Base-by-base conservation (phyloP, 2,113 vertebrate genomes). In the Pygoscelis antarcticus region DNA sequence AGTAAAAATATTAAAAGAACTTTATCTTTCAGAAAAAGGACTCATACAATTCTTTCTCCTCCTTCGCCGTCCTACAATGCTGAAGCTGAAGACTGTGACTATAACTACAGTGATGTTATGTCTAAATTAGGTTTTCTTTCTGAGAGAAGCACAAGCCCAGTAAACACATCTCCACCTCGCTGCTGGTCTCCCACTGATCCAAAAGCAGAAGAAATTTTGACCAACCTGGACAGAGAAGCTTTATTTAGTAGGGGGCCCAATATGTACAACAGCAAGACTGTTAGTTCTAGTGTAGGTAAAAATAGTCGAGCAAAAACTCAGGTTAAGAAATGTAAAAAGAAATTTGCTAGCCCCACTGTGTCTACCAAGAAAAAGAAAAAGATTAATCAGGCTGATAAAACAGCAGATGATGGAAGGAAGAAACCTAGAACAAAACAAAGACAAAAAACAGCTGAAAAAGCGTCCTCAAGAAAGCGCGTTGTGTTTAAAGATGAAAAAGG, bases 171-270 rank as follows among this genome's bases (percentile, higher is more conserved):
- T 52, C 99, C 99, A 29, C 99, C 99, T 95, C 99, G 99, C 32
- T 99, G 99, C 97, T 99, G 99, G 99, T 99, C 99, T 94, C 99
- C 99, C 52, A 99, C 99, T 95, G 99, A 99, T 93, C 98, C 99
- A 80, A 98, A 98, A 91, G 98, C 99, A 94, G 98, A 99, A 95
- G 97, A 98, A 89, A 97, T 98, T 71, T 95, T 98, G 47, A 97
- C 98, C 83, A 98, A 98, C 78, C 96, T 98, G 66, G 97, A 99
- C 57, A 98, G 99, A 92, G 99, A 99, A 95, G 77, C 97, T 90
- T 79, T 97, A 91, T 98, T 99, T 65, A 97, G 97, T 90, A 98
- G 98, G 91, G 98, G 98, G 75, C 97, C 98, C 83, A 97, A 95
- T 94, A 97, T 96, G 72, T 96, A 93, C 57, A 98, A 93, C 93